These are phyloP conservation scores for Chlorocebus sabaeus DNA, from an alignment of 2,113 vertebrate species.

Conservation along the genomic window DNA sequence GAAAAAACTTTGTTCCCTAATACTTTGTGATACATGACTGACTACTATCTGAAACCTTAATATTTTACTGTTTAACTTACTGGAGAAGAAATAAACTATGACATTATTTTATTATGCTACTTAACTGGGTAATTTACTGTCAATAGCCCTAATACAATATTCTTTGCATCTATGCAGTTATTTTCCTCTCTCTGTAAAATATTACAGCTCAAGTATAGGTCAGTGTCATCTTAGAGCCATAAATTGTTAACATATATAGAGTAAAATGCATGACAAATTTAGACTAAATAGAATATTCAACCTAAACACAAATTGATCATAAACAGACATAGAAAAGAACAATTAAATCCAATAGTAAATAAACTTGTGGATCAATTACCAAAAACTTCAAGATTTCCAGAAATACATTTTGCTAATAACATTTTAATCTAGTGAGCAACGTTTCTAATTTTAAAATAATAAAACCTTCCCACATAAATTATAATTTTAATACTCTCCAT, in stretches of 20 bases:
- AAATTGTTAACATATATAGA: neutral
- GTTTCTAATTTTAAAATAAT: constrained; percentile 63
- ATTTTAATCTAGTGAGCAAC: neutral
- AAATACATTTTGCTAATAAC: constrained; percentile 52
- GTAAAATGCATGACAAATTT: neutral
- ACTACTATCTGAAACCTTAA: neutral
- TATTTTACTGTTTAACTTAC: neutral
- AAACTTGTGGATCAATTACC: constrained; percentile 44
- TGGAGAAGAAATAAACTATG: neutral
- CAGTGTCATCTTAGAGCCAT: neutral
- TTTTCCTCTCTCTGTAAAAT: neutral
- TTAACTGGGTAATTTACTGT: neutral
- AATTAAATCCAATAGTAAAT: constrained; percentile 55
- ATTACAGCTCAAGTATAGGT: neutral
- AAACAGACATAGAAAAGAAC: constrained; percentile 1
- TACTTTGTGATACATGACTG: neutral
- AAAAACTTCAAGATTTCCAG: constrained; percentile 42
- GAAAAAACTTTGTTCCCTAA: neutral
- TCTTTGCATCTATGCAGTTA: neutral
- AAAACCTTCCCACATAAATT: neutral
- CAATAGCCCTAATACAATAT: neutral
- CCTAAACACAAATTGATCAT: neutral
- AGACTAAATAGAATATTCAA: neutral
- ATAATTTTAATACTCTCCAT: neutral
- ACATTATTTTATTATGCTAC: neutral